These are phyloP conservation scores for Actenoides lindsayi DNA, from an alignment of 2,113 vertebrate genomes.

Conservation along the genomic window DNA sequence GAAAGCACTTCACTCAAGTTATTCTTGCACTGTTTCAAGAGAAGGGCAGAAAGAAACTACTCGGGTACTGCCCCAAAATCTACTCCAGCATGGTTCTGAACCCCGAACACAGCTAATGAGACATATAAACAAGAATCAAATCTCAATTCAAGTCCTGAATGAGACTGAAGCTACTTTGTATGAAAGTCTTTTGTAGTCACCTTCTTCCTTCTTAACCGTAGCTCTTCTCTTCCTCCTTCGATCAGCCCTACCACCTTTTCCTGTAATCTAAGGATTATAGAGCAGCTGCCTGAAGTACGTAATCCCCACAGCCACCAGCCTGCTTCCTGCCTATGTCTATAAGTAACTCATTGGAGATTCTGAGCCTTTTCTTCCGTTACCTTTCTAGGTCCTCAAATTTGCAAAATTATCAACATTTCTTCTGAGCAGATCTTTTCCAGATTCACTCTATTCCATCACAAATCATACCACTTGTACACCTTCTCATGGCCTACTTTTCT, in stretches of 20 bases:
- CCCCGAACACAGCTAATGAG: neutral
- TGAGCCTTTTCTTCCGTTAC: neutral
- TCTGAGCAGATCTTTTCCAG: neutral
- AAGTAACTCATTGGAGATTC: neutral
- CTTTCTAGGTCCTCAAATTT: neutral
- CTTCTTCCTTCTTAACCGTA: neutral
- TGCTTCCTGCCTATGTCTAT: neutral
- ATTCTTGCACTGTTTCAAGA: neutral
- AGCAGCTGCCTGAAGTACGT: neutral
- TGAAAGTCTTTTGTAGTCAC: neutral
- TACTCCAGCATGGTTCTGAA: neutral
- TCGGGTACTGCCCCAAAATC: neutral
- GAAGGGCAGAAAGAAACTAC: neutral
- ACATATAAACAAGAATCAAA: neutral
- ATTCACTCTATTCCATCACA: neutral
- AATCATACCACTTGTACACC: neutral
- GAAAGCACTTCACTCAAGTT: neutral
- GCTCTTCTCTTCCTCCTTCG: neutral
- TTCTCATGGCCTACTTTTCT: neutral
- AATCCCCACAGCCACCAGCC: neutral
- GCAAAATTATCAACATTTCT: neutral
- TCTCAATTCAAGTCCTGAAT: neutral
- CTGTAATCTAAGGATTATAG: neutral
- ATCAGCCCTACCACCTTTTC: neutral
- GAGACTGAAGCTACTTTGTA: neutral